Base-by-base conservation (phyloP, 2,113 vertebrate species). In the Apus apus region DNA sequence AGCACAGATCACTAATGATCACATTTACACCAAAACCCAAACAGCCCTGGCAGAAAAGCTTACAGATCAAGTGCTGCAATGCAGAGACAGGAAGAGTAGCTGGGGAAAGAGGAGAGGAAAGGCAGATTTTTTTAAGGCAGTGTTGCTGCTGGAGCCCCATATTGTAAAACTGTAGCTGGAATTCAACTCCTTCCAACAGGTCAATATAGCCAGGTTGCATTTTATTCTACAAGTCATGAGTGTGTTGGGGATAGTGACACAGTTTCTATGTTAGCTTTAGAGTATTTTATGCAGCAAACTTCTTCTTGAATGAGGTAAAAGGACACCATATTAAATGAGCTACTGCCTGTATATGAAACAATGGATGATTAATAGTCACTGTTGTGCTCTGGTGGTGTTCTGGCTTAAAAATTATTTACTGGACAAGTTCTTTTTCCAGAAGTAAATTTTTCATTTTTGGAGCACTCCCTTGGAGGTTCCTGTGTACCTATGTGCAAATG, bases 351-450 rank as follows among this genome's bases (percentile, higher is more conserved):
- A 23, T 50, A 9, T 62, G 48, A 72, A 93, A 29, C 40, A 32
- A 19, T 26, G 22, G 50, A 51, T 91, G 85, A 89, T 94, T 89
- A 83, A 89, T 96, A 58, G 64, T 82, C 30, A 22, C 60, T 84
- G 67, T 53, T 87, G 58, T 91, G 46, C 43, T 91, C 81, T 89
- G 45, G 21, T 80, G 43, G 71, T 78, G 79, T 43, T 88, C 57
- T 88, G 83, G 68, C 88, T 95, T 93, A 85, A 85, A 92, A 87
- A 40, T 90, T 36, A 92, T 90, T 87, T 94, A 76, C 71, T 85
- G 88, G 65, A 78, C 56, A 94, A 92, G 80, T 87, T 95, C n/a
- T 83, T 77, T 29, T 54, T 70, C 76, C 54, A 51, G 82, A 87
- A 94, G 58, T 45, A 94, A 74, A 71, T 93, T 67, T 95, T 84